Conservation (phyloP, 2,113 vertebrate species). For the Neofelis nebulosa region DNA sequence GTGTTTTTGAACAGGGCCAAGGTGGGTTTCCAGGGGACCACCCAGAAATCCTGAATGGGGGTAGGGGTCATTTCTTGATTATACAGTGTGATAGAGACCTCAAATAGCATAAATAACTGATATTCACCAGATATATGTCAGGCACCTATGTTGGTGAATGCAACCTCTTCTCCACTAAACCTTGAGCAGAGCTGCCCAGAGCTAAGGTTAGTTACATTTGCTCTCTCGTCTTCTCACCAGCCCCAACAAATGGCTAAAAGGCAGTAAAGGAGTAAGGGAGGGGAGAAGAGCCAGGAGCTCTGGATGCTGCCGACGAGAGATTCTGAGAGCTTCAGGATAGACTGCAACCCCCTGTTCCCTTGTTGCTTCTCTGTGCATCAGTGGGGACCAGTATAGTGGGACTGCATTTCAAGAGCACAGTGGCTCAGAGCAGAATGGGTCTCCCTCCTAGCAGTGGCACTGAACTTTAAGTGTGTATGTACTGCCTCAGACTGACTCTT, state of each 20-base stretch:
- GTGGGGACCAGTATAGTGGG: accelerated
- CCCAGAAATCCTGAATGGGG: neutral
- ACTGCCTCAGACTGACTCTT: neutral
- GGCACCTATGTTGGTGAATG: neutral
- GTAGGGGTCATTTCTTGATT: neutral
- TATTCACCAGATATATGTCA: neutral
- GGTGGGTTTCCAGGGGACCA: neutral
- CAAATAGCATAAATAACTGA: neutral
- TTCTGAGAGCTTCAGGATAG: neutral
- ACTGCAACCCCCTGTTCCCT: neutral
- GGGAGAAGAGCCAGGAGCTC: neutral
- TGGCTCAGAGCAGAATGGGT: neutral
- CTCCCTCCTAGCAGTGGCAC: neutral
- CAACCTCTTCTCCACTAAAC: neutral
- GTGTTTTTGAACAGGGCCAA: neutral
- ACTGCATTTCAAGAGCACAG: accelerated
- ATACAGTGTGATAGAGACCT: neutral
- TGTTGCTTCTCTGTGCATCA: neutral
- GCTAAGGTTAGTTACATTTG: neutral
- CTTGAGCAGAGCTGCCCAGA: too few relatives aligned
- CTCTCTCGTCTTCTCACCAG: neutral
- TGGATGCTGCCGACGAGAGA: neutral
- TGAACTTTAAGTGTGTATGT: too few relatives aligned
- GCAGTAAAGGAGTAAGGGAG: neutral
- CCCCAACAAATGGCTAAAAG: neutral